Evolutionary conservation across 2,113 vertebrate genomes (phyloP).

Genomic region (Trinectes maculatus): DNA sequence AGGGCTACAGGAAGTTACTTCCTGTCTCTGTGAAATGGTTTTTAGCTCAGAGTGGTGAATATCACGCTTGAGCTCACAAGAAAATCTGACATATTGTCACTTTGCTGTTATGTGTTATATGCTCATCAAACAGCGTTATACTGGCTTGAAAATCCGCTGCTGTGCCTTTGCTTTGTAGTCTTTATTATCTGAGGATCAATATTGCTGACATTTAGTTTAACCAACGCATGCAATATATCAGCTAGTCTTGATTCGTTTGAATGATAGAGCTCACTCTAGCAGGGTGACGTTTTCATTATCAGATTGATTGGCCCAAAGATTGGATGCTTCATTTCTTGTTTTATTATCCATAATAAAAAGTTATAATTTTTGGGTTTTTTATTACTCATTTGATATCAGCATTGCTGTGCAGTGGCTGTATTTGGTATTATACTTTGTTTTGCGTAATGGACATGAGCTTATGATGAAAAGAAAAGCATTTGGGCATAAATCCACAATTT

Average conservation of each 20-base stretch:
- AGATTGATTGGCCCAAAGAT: constrained; percentile 33
- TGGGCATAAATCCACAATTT: constrained; percentile 3
- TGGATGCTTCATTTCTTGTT: constrained; percentile 19
- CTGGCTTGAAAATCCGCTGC: not conserved
- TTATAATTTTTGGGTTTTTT: not conserved
- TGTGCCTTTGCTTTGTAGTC: constrained; percentile 8
- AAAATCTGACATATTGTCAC: constrained; percentile 17
- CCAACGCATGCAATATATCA: constrained; percentile 4
- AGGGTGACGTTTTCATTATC: constrained; percentile 36
- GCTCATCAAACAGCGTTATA: constrained; percentile 3
- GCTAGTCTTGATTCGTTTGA: constrained; percentile 37
- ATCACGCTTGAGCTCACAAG: constrained; percentile 12
- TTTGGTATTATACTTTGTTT: not conserved
- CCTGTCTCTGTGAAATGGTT: constrained; percentile 7
- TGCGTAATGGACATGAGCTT: constrained; percentile 5
- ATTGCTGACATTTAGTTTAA: constrained; percentile 22
- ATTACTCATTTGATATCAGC: constrained; percentile 1
- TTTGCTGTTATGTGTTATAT: constrained; percentile 9
- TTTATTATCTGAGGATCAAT: not conserved
- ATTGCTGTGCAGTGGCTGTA: not conserved
- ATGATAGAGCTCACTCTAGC: constrained; percentile 29
- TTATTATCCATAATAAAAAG: not conserved
- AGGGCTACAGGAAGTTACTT: constrained; percentile 44
- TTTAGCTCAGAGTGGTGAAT: constrained; percentile 17
- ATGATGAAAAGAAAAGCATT: constrained; percentile 14